phyloP scores from a whole-genome alignment of 2,888 invertebrate genomes.

The Allophyes oxyacanthae region DNA sequence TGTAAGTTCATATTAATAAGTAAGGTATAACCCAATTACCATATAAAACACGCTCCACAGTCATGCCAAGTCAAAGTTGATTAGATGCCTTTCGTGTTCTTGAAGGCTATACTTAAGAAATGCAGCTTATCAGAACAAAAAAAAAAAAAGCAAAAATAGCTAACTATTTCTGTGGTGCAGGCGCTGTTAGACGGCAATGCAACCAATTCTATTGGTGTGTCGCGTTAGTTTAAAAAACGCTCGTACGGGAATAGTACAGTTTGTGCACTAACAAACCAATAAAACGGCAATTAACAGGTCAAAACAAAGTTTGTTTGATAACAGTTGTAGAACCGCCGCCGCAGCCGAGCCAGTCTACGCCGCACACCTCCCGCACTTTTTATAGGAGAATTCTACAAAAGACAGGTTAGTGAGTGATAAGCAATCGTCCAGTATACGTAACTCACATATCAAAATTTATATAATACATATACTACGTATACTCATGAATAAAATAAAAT shows the following conservation, averaged over 20 bases:
- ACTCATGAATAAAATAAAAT: background rate
- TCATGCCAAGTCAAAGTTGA: constrained; percentile 49
- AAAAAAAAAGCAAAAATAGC: constrained; percentile 49
- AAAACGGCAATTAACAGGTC: constrained; percentile 72
- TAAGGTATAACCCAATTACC: no score
- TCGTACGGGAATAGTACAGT: constrained; percentile 43
- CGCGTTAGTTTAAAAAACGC: constrained; percentile 47
- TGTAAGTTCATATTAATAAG: no score
- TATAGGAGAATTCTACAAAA: constrained; percentile 11
- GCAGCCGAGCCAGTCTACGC: constrained; percentile 7
- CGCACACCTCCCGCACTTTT: constrained; percentile 10
- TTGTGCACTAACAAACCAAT: constrained; percentile 73
- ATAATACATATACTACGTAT: background rate
- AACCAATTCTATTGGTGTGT: constrained; percentile 44
- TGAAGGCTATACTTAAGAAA: constrained; percentile 38
- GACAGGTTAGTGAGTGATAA: constrained; percentile 45
- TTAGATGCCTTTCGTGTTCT: constrained; percentile 55
- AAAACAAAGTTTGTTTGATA: constrained; percentile 72
- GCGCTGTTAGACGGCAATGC: constrained; percentile 21
- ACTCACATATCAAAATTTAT: constrained; percentile 2
- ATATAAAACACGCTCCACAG: constrained; percentile 30
- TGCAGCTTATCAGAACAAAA: constrained; percentile 34
- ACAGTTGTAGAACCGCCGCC: constrained; percentile 45
- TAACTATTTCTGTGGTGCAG: constrained; percentile 20
- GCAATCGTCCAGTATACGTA: background rate